phyloP scores from a whole-genome alignment of 2,113 vertebrate genomes.

The Acrocephalus kingi region DNA sequence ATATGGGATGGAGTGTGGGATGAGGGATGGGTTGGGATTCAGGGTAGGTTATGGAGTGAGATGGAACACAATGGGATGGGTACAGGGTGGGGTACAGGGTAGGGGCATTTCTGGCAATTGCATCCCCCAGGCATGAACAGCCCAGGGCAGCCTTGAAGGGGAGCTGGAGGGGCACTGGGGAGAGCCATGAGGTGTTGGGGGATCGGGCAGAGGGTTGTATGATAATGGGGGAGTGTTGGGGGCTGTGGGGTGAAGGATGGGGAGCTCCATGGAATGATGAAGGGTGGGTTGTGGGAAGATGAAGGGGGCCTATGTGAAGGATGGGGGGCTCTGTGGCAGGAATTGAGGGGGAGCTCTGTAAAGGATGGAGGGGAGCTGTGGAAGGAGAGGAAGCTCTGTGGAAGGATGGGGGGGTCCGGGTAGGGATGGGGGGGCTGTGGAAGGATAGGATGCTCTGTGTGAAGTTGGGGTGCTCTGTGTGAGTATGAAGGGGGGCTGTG shows the following conservation, averaged over 20 bases:
- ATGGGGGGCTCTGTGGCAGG: background rate
- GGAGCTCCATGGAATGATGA: too few relatives aligned
- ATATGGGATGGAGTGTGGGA: background rate
- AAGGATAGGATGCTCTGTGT: background rate
- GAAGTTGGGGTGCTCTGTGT: too few relatives aligned
- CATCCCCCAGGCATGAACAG: background rate
- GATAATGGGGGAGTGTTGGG: background rate
- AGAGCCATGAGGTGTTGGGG: background rate
- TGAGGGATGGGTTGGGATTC: background rate
- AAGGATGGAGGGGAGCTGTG: background rate
- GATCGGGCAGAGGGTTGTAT: background rate
- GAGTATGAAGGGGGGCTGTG: too few relatives aligned
- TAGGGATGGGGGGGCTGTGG: too few relatives aligned
- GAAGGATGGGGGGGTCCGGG: fast-evolving
- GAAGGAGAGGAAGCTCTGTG: background rate
- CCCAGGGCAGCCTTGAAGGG: background rate
- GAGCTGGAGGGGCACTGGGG: background rate
- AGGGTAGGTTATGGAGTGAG: background rate
- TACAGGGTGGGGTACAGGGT: background rate
- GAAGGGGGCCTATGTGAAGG: too few relatives aligned
- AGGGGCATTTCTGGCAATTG: background rate
- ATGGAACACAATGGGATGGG: background rate
- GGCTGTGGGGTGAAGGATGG: background rate
- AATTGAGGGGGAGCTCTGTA: background rate
- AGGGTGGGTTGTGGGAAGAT: too few relatives aligned